Evolutionary conservation across 1,140 invertebrate species (phyloP).

Genomic region (Aphelinus atriplicis): DNA sequence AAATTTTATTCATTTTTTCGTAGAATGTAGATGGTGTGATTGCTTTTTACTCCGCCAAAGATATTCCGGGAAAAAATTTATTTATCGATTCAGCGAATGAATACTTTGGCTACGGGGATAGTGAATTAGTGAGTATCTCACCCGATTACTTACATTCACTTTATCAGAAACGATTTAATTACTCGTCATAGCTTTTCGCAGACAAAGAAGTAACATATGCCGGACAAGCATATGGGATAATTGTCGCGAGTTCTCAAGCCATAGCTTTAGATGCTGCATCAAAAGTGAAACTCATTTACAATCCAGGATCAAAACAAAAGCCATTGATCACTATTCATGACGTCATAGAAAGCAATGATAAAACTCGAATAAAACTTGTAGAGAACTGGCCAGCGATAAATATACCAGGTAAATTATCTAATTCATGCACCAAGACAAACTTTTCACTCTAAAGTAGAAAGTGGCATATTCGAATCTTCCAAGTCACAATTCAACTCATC

Average conservation of each 20-base stretch:
- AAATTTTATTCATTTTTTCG: slow-evolving; percentile 36
- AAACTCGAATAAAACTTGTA: slow-evolving; percentile 51
- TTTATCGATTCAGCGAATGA: slow-evolving; percentile 55
- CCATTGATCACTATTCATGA: slow-evolving; percentile 72
- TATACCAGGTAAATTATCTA: background rate
- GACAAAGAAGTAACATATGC: slow-evolving; percentile 70
- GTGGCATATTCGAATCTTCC: too few relatives aligned
- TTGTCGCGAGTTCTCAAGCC: slow-evolving; percentile 72
- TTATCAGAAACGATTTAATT: background rate
- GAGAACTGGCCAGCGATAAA: slow-evolving; percentile 28
- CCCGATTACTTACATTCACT: background rate
- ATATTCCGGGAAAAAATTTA: slow-evolving; percentile 79
- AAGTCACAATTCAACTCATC: too few relatives aligned
- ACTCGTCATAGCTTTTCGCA: slow-evolving; percentile 61
- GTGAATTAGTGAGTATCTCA: slow-evolving; percentile 45
- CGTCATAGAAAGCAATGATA: slow-evolving; percentile 65
- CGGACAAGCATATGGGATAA: slow-evolving; percentile 78
- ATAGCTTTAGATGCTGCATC: slow-evolving; percentile 72
- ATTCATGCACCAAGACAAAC: too few relatives aligned
- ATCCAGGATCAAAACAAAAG: slow-evolving; percentile 57
- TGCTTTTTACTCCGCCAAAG: slow-evolving; percentile 76
- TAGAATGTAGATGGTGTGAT: slow-evolving; percentile 75
- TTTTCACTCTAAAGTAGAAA: too few relatives aligned
- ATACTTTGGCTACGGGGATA: slow-evolving; percentile 50
- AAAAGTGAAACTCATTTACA: slow-evolving; percentile 75